Evolutionary conservation across 2,113 vertebrate genomes (phyloP).

Genomic region (Triplophysa rosa): DNA sequence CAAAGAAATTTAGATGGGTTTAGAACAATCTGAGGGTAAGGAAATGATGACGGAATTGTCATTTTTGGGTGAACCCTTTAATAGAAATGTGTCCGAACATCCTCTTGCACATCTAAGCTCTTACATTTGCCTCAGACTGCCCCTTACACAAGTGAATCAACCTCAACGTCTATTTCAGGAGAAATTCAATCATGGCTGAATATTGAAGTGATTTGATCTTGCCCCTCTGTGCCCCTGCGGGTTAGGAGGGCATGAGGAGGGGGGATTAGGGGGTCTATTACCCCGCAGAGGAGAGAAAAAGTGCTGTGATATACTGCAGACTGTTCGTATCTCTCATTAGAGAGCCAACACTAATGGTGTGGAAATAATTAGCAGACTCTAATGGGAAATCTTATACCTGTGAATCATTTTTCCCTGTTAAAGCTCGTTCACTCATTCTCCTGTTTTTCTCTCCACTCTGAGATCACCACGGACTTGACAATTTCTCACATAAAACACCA

Average conservation of each 20-base stretch:
- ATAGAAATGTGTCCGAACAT: too few species aligned
- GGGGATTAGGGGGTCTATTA: conserved; percentile 1
- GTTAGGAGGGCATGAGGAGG: conserved; percentile 56
- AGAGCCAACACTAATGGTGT: conserved; percentile 81
- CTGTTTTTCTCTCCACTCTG: conserved; percentile 58
- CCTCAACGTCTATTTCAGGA: conserved; percentile 20
- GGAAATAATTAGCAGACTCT: conserved; percentile 82
- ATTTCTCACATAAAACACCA: not conserved
- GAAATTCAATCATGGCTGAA: conserved; percentile 2
- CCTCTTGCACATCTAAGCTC: not conserved
- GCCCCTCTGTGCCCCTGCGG: conserved; percentile 55
- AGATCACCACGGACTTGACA: conserved; percentile 62
- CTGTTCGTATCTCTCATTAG: conserved; percentile 78
- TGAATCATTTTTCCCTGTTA: conserved; percentile 78
- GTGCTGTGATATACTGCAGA: conserved; percentile 70
- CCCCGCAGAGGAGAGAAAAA: conserved; percentile 38
- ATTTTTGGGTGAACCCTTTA: too few species aligned
- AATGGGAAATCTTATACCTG: conserved; percentile 80
- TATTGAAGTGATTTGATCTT: conserved; percentile 4
- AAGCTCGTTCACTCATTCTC: conserved; percentile 61
- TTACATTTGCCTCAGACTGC: not conserved
- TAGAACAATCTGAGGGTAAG: too few species aligned
- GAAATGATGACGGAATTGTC: too few species aligned
- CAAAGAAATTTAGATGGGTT: too few species aligned
- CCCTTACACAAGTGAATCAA: not conserved